Percentiles rank a stretch among this genome's conserved stretches.
phyloP scores from a whole-genome alignment of 2,113 vertebrate genomes.

The Circaetus gallicus region DNA sequence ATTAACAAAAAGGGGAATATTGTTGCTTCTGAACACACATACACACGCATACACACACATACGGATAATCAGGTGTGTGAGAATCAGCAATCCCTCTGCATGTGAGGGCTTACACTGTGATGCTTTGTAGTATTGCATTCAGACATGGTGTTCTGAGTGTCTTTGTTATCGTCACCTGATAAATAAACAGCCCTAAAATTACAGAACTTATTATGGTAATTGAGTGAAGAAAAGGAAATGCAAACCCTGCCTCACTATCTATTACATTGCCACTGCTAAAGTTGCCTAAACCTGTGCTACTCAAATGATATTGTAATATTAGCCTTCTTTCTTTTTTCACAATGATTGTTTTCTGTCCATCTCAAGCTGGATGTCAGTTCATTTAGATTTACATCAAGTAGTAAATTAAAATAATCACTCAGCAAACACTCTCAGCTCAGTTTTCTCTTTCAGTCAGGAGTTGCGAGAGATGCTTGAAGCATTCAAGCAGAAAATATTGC shows the following conservation, averaged over 20 bases:
- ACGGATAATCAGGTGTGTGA: slow-evolving; percentile 52
- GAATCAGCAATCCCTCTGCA: slow-evolving; percentile 2
- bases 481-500: slow-evolving; percentile 93
- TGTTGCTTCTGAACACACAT: background rate
- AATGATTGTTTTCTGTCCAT: slow-evolving; percentile 87
- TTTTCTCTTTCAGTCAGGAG: slow-evolving; percentile 84
- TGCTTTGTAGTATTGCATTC: slow-evolving; percentile 66
- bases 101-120: slow-evolving; percentile 16
- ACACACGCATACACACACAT: background rate
- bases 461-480: slow-evolving; percentile 81
- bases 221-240: slow-evolving; percentile 68
- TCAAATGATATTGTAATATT: slow-evolving; percentile 68
- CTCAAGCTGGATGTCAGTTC: slow-evolving; percentile 89
- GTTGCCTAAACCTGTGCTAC: slow-evolving; percentile 71
- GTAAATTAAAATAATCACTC: slow-evolving; percentile 99
- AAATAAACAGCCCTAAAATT: slow-evolving; percentile 80
- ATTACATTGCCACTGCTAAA: slow-evolving; percentile 57
- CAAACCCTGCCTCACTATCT: slow-evolving; percentile 36
- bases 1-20: background rate
- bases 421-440: slow-evolving; percentile 84
- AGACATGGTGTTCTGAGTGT: slow-evolving; percentile 54
- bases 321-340: slow-evolving; percentile 64
- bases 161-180: slow-evolving; percentile 75
- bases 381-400: slow-evolving; percentile 97
- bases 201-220: slow-evolving; percentile 80